Conservation (phyloP, 2,113 vertebrate genomes). For the Centropus bengalensis region DNA sequence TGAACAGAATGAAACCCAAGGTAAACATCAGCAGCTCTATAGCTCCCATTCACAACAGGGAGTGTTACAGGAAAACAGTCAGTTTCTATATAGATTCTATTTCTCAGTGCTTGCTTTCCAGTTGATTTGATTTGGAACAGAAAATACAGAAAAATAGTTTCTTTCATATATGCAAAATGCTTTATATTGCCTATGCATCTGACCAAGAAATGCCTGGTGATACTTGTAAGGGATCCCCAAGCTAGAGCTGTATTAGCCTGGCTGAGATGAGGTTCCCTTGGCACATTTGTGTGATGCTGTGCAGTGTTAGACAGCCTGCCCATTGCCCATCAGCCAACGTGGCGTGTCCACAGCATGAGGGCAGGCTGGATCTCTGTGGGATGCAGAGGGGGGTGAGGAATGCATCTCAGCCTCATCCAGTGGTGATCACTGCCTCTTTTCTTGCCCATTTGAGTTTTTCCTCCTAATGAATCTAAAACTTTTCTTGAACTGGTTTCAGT, state of each 20-base stretch:
- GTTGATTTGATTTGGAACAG: neutral
- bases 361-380: fast-evolving
- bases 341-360: fast-evolving
- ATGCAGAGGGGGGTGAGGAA: fast-evolving
- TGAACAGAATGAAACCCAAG: slow-evolving; percentile 1
- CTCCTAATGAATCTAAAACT: neutral
- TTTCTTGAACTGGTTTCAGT: neutral
- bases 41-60: neutral
- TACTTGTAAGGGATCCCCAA: neutral
- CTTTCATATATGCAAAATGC: neutral
- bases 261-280: neutral
- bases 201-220: neutral
- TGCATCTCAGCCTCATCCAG: neutral
- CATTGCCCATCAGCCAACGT: neutral
- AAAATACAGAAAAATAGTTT: neutral
- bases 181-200: neutral
- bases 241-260: fast-evolving
- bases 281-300: fast-evolving
- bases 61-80: neutral
- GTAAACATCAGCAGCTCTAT: neutral
- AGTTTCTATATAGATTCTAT: slow-evolving; percentile 13
- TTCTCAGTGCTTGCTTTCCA: neutral
- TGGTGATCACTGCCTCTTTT: neutral
- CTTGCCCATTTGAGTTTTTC: neutral
- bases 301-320: neutral